phyloP scores from a whole-genome alignment of 2,888 invertebrate species.

The Chrysolina haemoptera region DNA sequence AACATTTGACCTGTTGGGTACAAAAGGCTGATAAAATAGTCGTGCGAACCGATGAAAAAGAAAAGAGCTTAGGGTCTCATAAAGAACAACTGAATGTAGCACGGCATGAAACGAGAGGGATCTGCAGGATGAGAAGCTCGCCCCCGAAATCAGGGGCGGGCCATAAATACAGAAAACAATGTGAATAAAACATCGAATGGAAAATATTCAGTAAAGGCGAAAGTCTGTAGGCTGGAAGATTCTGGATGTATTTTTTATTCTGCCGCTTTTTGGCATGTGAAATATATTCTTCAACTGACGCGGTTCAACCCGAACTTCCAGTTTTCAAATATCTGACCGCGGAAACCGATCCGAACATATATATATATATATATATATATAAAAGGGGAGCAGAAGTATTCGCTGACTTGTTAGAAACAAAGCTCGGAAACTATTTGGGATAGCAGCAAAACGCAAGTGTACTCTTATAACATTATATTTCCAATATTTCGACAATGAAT shows the following conservation, averaged over 20 bases:
- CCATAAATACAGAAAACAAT: conserved; percentile 8
- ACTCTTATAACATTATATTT: no score
- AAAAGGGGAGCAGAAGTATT: no score
- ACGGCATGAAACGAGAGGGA: conserved; percentile 30
- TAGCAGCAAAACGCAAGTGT: no score
- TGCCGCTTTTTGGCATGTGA: neutral
- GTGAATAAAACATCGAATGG: conserved; percentile 16
- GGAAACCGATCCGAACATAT: no score
- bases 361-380: no score
- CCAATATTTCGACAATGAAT: no score
- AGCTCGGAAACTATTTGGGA: no score
- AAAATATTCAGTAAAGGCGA: no score
- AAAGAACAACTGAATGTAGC: conserved; percentile 42
- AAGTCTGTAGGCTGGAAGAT: neutral
- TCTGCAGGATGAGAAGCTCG: conserved; percentile 25
- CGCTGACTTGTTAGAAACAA: no score
- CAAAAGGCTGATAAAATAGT: conserved; percentile 40
- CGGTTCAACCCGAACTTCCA: no score
- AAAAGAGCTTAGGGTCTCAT: conserved; percentile 38
- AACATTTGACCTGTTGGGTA: conserved; percentile 39
- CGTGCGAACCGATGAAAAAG: conserved; percentile 39
- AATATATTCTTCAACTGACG: no score
- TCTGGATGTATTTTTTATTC: neutral
- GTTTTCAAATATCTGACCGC: no score
- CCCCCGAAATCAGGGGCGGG: conserved; percentile 28